Evolutionary conservation across 1,140 invertebrate species (phyloP).

Genomic region (Drosophila nigromelanica): DNA sequence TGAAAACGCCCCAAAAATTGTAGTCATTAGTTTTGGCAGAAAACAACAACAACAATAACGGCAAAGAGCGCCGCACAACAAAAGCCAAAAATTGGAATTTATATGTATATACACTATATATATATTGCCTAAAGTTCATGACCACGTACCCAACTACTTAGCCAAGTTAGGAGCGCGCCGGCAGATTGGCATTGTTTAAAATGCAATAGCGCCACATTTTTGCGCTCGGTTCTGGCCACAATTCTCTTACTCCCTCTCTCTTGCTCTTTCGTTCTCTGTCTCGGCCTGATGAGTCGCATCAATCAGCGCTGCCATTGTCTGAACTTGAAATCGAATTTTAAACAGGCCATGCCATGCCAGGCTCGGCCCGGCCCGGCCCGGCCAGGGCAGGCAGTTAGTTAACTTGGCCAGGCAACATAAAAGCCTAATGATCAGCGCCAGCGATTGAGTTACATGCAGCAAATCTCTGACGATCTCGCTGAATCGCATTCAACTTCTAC

Average conservation of each 20-base stretch:
- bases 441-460: slow-evolving; percentile 78
- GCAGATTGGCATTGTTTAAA: slow-evolving; percentile 62
- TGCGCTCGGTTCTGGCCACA: slow-evolving; percentile 13
- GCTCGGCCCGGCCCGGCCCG: slow-evolving; percentile 4
- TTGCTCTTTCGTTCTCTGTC: slow-evolving; percentile 12
- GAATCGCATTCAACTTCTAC: slow-evolving; percentile 13
- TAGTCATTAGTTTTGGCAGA: slow-evolving; percentile 72
- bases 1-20: slow-evolving; percentile 71
- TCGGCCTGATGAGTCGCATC: slow-evolving; percentile 66
- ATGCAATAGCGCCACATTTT: slow-evolving; percentile 47
- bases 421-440: slow-evolving; percentile 78
- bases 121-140: slow-evolving; percentile 50
- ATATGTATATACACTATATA: slow-evolving; percentile 3
- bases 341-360: slow-evolving; percentile 44
- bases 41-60: slow-evolving; percentile 3
- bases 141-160: slow-evolving; percentile 64
- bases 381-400: background rate
- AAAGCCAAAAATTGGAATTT: slow-evolving; percentile 55
- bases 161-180: slow-evolving; percentile 40
- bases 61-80: slow-evolving; percentile 16
- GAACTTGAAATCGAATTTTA: slow-evolving; percentile 77
- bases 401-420: slow-evolving; percentile 54
- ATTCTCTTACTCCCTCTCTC: background rate
- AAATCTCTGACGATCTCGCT: slow-evolving; percentile 65
- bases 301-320: slow-evolving; percentile 74